Percentiles rank a stretch among this genome's conserved stretches.
Evolutionary conservation across 1,140 invertebrate genomes (phyloP).

Genomic region (Popillia japonica): DNA sequence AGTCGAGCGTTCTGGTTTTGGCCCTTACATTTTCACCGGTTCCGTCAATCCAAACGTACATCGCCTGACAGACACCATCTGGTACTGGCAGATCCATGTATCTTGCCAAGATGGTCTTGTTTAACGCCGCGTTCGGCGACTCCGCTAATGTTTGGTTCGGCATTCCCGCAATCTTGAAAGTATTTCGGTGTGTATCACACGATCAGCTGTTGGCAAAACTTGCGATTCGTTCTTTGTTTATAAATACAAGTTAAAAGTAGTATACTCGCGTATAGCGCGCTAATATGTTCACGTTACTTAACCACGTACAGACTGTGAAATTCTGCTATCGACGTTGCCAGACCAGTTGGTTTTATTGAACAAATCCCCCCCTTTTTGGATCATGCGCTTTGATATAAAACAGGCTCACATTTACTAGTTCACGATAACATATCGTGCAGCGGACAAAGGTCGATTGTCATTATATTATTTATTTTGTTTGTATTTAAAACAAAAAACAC

Average conservation of each 20-base stretch:
- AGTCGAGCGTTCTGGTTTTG: constrained; percentile 88
- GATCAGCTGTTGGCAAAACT: constrained; percentile 7
- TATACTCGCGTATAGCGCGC: neutral
- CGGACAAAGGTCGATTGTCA: constrained; percentile 29
- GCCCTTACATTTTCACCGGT: constrained; percentile 86
- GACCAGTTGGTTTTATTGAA: constrained; percentile 21
- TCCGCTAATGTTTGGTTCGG: constrained; percentile 66
- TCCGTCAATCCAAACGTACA: constrained; percentile 97
- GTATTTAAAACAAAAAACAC: constrained; percentile 12
- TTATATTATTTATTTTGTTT: constrained; percentile 30
- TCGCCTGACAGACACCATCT: constrained; percentile 79
- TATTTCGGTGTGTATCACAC: neutral
- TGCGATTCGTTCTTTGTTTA: constrained; percentile 25
- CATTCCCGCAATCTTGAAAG: constrained; percentile 52
- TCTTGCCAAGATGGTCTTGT: constrained; percentile 76
- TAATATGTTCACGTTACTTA: neutral
- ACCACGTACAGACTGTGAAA: neutral
- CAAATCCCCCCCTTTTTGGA: constrained; percentile 7
- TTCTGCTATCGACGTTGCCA: constrained; percentile 28
- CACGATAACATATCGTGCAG: constrained; percentile 27
- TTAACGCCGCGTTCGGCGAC: constrained; percentile 75
- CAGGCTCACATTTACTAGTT: neutral
- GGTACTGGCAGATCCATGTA: constrained; percentile 82
- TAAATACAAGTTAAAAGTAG: constrained; percentile 27
- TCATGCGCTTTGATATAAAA: constrained; percentile 32